phyloP scores from a whole-genome alignment of 2,113 vertebrate species.

The Azemiops feae region DNA sequence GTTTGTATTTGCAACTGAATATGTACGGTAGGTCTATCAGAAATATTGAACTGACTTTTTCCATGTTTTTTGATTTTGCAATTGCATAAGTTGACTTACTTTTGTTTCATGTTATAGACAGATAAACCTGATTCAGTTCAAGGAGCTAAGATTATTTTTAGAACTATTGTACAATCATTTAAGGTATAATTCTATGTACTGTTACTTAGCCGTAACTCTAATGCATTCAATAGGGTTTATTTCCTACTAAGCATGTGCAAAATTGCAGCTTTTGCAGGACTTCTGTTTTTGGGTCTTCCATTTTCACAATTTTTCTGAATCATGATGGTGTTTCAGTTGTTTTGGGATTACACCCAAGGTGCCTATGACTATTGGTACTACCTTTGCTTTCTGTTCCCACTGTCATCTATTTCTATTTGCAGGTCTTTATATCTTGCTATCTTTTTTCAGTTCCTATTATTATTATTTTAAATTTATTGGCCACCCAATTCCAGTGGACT shows the following conservation, averaged over 20 bases:
- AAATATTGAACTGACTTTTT: neutral
- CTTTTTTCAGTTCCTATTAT: neutral
- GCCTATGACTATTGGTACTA: neutral
- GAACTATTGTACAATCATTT: neutral
- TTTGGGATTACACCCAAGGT: neutral
- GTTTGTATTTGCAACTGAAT: neutral
- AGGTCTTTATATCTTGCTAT: neutral
- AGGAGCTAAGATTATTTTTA: neutral
- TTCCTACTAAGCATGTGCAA: neutral
- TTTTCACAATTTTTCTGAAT: neutral
- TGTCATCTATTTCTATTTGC: neutral
- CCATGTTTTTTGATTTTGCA: neutral
- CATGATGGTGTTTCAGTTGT: neutral
- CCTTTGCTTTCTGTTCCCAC: neutral
- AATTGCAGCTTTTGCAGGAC: neutral
- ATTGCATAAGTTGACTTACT: neutral
- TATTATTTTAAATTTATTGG: neutral
- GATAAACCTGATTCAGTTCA: conserved; percentile 29
- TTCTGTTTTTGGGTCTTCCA: neutral
- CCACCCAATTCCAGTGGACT: neutral
- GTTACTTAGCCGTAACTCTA: neutral
- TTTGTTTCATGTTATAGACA: neutral
- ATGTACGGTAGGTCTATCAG: neutral
- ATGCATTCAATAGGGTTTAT: neutral
- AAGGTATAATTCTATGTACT: neutral